Conservation (phyloP, 2,797 vertebrate genomes). For the Chelon auratus region DNA sequence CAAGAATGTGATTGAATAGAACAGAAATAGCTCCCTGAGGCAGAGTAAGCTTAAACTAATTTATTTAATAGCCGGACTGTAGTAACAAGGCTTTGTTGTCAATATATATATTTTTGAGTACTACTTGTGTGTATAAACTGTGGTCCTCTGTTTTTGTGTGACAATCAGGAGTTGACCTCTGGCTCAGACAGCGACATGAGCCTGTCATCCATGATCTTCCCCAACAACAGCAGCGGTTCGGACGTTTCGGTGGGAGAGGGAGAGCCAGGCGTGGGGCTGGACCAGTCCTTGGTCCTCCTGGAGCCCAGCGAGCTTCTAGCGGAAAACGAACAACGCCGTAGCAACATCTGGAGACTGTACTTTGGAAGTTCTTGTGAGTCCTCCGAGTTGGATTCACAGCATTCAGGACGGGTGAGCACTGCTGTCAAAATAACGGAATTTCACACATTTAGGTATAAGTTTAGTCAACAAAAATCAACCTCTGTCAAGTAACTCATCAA, state of each 20-base stretch:
- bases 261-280: conserved; percentile 78
- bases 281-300: conserved; percentile 87
- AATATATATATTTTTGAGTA: not conserved
- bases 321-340: conserved; percentile 79
- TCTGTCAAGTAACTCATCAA: not conserved
- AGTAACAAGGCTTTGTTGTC: conserved; percentile 9
- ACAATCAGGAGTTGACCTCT: conserved; percentile 86
- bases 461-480: not conserved
- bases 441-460: not conserved
- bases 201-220: conserved; percentile 96
- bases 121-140: not conserved
- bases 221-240: conserved; percentile 94
- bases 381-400: conserved; percentile 90
- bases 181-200: conserved; percentile 95
- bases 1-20: conserved; percentile 29
- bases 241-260: conserved; percentile 90
- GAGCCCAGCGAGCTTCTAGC: conserved; percentile 86
- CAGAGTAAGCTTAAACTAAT: conserved; percentile 9
- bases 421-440: not conserved
- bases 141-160: conserved; percentile 1
- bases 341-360: conserved; percentile 95
- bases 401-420: conserved; percentile 87
- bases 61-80: not conserved
- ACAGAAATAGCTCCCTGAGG: not conserved
- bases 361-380: conserved; percentile 97